Evolutionary conservation across 2,797 vertebrate species (phyloP), one percentile per base, ranked within the genome.

Genomic region (Trachops cirrhosus): DNA sequence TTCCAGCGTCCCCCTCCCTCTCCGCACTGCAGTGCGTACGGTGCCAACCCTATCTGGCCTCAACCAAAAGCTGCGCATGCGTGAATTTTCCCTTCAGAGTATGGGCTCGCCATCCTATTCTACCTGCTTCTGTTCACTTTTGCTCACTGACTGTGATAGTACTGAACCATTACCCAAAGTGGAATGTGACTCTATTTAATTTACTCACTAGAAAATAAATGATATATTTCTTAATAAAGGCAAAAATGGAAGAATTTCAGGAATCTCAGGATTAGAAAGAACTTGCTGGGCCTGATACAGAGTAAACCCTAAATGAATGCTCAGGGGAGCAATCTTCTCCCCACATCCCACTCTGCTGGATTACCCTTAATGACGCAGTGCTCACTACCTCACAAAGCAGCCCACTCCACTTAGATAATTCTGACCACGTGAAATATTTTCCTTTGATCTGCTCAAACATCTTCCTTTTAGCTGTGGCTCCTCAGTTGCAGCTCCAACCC

Each of bases 201-300:
- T 12, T 54, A 79, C 62, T 80, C 29, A 44, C 44, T n/a, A 59
- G 73, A 71, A 91, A 93, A 59, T 32, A 59, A 41, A 89, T 29
- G 3, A 16, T 21, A 2, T 16, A 22, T 68, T 68, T 83, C 19
- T 87, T 86, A 70, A 57, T n/a, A 80, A 78, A 64, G 48, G 67
- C 22, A 64, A 95, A 59, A 77, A 29, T 41, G 50, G 50, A 62
- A 9, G 39, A 48, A 90, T 87, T 90, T 93, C 67, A 62, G n/a
- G 50, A 32, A 73, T 74, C 82, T 93, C 73, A 44, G n/a, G 44
- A 74, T 62, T 87, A 86, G 48, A 68, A 92, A 84, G 44, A 48
- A 50, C 12, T 71, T 75, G 29, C 68, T 41, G n/a, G 39, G 29
- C 41, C 19, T 14, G 19, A 88, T 44, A 90, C 39, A 14, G 37